phyloP scores from a whole-genome alignment of 2,888 invertebrate species.

The Agonopterix arenella region DNA sequence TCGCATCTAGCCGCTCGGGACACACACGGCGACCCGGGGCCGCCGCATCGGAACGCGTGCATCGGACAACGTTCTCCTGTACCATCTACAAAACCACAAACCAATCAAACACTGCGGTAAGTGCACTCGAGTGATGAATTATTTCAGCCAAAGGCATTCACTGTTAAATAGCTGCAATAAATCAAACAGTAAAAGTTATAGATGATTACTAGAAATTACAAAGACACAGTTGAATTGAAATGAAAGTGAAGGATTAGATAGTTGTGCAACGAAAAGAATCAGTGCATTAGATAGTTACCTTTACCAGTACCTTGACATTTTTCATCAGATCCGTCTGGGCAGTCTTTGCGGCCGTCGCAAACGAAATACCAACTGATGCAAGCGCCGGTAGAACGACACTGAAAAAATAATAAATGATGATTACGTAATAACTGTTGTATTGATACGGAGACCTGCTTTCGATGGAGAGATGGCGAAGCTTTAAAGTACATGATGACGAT shows the following conservation, averaged over 20 bases:
- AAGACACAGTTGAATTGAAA: conserved; percentile 5
- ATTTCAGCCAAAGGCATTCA: no score
- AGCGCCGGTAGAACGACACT: conserved; percentile 90
- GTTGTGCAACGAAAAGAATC: conserved; percentile 23
- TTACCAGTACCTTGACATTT: conserved; percentile 80
- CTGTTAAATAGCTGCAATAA: no score
- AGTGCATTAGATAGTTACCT: conserved; percentile 55
- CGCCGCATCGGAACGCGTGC: conserved; percentile 84
- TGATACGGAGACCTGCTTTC: no score
- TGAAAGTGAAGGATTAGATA: conserved; percentile 12
- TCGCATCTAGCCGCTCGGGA: conserved; percentile 89
- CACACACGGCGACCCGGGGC: conserved; percentile 82
- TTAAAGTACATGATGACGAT: no score
- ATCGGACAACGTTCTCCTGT: conserved; percentile 78
- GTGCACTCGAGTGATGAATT: no score
- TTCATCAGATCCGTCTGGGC: conserved; percentile 92
- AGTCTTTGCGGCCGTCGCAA: conserved; percentile 90
- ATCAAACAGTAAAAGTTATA: background rate
- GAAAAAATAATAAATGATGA: conserved; percentile 24
- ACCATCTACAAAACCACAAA: conserved; percentile 29
- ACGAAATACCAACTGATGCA: conserved; percentile 97
- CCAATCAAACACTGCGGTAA: no score
- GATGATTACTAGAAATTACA: conserved; percentile 1
- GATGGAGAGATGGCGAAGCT: no score
- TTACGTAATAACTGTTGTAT: no score